A percentile compares a stretch with the other conserved stretches of the same genome.
Evolutionary conservation across 2,113 vertebrate genomes (phyloP).

Genomic region (Cinclus mexicanus): DNA sequence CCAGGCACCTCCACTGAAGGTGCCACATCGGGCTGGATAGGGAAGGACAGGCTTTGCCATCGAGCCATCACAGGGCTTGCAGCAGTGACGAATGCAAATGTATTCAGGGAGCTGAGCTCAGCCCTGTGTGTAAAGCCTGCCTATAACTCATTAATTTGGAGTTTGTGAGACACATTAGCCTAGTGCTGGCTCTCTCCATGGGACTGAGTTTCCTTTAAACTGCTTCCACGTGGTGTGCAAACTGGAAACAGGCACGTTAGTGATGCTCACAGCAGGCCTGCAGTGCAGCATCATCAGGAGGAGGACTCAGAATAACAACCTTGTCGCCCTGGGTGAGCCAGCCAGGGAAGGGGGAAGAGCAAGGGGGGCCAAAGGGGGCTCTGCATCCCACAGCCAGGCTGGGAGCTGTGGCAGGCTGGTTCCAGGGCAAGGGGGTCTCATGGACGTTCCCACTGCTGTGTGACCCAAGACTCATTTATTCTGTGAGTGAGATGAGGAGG

Average conservation of each 20-base stretch:
- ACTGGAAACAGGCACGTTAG: neutral
- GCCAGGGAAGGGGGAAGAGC: neutral
- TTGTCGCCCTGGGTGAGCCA: neutral
- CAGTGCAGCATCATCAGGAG: neutral
- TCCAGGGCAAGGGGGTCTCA: neutral
- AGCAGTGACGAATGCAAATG: neutral
- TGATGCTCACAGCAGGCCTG: neutral
- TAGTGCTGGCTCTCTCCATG: neutral
- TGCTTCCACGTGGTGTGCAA: neutral
- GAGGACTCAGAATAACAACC: neutral
- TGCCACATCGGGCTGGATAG: neutral
- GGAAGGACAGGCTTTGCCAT: neutral
- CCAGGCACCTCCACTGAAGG: neutral
- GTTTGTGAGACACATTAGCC: neutral
- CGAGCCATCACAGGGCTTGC: neutral
- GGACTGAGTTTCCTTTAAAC: neutral
- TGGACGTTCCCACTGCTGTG: neutral
- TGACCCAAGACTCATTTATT: neutral
- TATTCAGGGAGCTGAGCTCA: neutral
- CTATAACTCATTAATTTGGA: neutral
- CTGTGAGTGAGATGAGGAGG: neutral
- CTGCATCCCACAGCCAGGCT: neutral
- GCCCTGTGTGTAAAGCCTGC: neutral
- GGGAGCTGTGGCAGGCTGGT: neutral
- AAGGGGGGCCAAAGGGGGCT: rapidly evolving